These are phyloP conservation scores for Babylonia areolata DNA, from an alignment of 1,140 invertebrate genomes.

Conservation along the genomic window DNA sequence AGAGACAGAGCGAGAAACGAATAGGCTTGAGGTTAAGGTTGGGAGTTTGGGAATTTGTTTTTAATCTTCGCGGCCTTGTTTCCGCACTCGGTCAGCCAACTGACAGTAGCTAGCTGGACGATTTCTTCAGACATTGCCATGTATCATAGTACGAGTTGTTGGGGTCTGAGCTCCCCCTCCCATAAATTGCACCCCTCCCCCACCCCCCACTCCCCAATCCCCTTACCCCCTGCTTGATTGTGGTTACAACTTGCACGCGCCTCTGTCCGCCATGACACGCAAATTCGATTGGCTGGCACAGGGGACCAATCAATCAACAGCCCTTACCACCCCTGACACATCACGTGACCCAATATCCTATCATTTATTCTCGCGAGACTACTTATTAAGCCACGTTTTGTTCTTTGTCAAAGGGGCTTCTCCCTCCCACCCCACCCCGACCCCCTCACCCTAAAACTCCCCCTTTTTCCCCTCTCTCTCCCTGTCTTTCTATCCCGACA, in stretches of 20 bases:
- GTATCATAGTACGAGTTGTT: too few species aligned
- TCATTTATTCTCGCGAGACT: slow-evolving; percentile 54
- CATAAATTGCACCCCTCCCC: background rate
- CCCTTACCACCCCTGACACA: slow-evolving; percentile 44
- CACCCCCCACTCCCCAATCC: slow-evolving; percentile 28
- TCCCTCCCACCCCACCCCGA: background rate
- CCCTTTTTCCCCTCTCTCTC: background rate
- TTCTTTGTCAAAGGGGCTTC: slow-evolving; percentile 38
- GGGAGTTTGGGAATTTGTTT: too few species aligned
- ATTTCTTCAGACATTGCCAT: too few species aligned
- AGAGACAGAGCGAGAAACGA: too few species aligned
- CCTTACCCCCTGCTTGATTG: slow-evolving; percentile 38
- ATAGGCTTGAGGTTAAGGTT: too few species aligned
- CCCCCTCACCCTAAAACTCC: background rate
- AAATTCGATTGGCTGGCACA: slow-evolving; percentile 51
- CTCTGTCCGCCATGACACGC: slow-evolving; percentile 44
- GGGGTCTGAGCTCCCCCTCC: too few species aligned
- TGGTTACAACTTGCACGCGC: slow-evolving; percentile 32
- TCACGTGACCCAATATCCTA: slow-evolving; percentile 55
- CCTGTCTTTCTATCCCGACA: background rate
- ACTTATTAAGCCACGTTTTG: slow-evolving; percentile 57
- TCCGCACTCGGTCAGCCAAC: too few species aligned
- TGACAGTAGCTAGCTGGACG: too few species aligned
- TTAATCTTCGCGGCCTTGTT: too few species aligned
- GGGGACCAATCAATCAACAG: slow-evolving; percentile 51